Evolutionary conservation across 2,888 invertebrate genomes (phyloP), one percentile per base, ranked within the genome.

Genomic region (Eilema depressum): DNA sequence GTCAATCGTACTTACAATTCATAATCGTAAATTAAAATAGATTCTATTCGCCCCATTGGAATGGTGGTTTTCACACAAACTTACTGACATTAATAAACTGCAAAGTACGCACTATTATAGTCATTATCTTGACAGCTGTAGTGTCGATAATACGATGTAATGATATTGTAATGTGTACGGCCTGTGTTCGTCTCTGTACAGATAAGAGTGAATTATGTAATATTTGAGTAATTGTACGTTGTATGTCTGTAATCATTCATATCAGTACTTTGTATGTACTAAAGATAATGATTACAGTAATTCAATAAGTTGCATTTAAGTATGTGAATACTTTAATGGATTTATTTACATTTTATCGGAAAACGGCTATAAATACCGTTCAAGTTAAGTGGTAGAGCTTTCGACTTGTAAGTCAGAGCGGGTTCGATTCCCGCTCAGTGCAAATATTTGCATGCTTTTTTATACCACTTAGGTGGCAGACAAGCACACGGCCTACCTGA

Each of bases 241-340:
- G 47, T 53, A 60, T n/a, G 28, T 26, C 28, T 60, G 28, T 69
- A 67, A 72, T 72, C 26, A 62, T 64, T 67, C 12, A n/a, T n/a
- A n/a, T n/a, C n/a, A 33, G 47, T 12, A 65, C 12, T 62, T 72
- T 64, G 14, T 57, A 63, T 20, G 17, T 56, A 47, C 20, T 17
- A n/a, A n/a, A n/a, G n/a, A n/a, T n/a, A n/a, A 30, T 70, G 64
- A 78, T 78, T 78, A 74, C n/a, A 10, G 23, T 37, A 41, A 76
- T 64, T 60, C 33, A 66, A 76, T 79, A 14, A 65, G 59, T 61
- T n/a, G n/a, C n/a, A n/a, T n/a, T n/a, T 53, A 53, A 10, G n/a
- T 53, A 20, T 53, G 53, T n/a, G 20, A 10, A 4, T n/a, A 53
- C 8, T 53, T 53, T 10, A n/a, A 37, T 37, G n/a, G n/a, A 12